Conservation (phyloP, 2,797 vertebrate genomes). For the Siniperca obscura region DNA sequence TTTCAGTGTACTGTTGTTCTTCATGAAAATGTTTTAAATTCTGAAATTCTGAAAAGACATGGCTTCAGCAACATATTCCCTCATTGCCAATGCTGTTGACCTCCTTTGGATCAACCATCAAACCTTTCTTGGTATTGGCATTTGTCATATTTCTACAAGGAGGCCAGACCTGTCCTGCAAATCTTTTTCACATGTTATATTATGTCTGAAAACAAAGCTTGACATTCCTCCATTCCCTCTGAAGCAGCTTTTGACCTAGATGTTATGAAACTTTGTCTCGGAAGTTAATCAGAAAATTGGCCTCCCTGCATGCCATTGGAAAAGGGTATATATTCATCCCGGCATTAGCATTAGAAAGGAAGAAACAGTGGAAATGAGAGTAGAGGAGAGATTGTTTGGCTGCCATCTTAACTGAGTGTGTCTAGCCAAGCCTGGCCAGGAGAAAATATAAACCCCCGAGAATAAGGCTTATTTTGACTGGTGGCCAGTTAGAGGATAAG, state of each 20-base stretch:
- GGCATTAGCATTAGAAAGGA: conserved; percentile 84
- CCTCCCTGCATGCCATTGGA: conserved; percentile 69
- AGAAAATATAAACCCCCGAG: conserved; percentile 79
- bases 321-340: conserved; percentile 77
- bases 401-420: conserved; percentile 77
- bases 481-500: conserved; percentile 82
- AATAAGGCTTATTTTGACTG: conserved; percentile 83
- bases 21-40: not conserved
- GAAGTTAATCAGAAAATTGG: conserved; percentile 80
- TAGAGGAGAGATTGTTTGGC: conserved; percentile 77
- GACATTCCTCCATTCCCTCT: conserved; percentile 11
- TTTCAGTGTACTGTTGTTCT: not conserved
- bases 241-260: conserved; percentile 73
- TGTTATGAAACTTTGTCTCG: conserved; percentile 79
- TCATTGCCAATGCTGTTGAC: not conserved
- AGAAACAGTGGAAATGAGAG: conserved; percentile 75
- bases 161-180: conserved; percentile 20
- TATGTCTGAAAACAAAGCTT: conserved; percentile 50
- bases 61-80: not conserved
- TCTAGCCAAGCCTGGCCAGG: conserved; percentile 74
- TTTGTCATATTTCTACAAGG: conserved; percentile 10
- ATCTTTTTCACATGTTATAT: conserved; percentile 8
- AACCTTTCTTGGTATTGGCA: conserved; percentile 13
- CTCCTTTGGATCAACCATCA: not conserved
- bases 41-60: not conserved